These are phyloP conservation scores for Centropristis striata DNA, from an alignment of 2,113 vertebrate species.

Conservation along the genomic window DNA sequence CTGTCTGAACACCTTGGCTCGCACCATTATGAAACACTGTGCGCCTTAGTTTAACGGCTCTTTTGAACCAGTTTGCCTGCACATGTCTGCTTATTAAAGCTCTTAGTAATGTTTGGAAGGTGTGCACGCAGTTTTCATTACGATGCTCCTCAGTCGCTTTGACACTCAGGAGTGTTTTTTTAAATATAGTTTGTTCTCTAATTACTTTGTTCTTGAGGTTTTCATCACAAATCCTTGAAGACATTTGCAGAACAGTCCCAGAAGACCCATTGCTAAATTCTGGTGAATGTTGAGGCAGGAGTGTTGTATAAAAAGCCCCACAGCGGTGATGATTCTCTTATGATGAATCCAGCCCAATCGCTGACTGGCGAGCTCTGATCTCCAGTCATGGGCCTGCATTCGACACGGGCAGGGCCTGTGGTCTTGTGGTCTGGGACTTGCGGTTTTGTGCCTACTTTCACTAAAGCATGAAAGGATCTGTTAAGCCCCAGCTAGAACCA, in stretches of 20 bases:
- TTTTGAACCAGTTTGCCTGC: constrained; percentile 49
- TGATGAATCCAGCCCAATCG: constrained; percentile 45
- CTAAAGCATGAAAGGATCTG: constrained; percentile 76
- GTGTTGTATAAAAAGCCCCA: constrained; percentile 17
- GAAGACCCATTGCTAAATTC: constrained; percentile 25
- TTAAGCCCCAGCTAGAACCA: constrained; percentile 64
- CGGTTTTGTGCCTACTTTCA: constrained; percentile 71
- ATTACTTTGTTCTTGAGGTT: constrained; percentile 30
- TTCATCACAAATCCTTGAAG: constrained; percentile 18
- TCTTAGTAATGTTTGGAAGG: constrained; percentile 29
- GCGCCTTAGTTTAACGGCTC: constrained; percentile 45
- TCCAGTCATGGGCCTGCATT: constrained; percentile 37
- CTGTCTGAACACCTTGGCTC: constrained; percentile 65
- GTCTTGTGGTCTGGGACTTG: constrained; percentile 73
- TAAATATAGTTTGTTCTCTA: constrained; percentile 10
- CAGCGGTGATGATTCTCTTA: constrained; percentile 32
- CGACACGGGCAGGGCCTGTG: constrained; percentile 57
- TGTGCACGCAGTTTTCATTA: constrained; percentile 25
- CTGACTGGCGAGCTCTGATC: constrained; percentile 42
- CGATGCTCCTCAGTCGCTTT: neutral
- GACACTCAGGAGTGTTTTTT: constrained; percentile 17
- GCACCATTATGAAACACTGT: constrained; percentile 59
- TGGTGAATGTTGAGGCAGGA: constrained; percentile 19
- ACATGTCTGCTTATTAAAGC: constrained; percentile 22
- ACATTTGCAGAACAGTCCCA: constrained; percentile 16